Evolutionary conservation across 1,140 invertebrate genomes (phyloP).

Genomic region (Apis laboriosa): DNA sequence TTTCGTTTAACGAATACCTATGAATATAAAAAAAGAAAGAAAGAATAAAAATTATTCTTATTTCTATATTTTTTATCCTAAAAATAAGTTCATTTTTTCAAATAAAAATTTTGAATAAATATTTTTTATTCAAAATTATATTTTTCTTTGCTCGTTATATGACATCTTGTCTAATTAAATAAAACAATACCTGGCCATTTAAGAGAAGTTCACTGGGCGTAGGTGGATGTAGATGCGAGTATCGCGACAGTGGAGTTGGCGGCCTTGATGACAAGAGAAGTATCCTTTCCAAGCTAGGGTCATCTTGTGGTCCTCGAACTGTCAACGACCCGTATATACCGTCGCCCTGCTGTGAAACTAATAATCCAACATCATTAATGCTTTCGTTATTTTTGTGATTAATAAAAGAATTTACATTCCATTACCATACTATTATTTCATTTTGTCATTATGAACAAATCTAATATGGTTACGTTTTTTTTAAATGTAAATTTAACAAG

Average conservation of each 20-base stretch:
- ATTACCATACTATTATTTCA: background rate
- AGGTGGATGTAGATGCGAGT: conserved; percentile 49
- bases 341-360: conserved; percentile 79
- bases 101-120: background rate
- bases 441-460: background rate
- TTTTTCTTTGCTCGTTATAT: background rate
- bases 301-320: conserved; percentile 72
- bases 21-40: background rate
- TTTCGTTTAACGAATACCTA: background rate
- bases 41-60: background rate
- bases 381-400: conserved; percentile 15
- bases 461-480: background rate
- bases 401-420: background rate
- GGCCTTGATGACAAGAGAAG: conserved; percentile 67
- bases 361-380: conserved; percentile 33
- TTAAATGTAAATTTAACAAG: background rate
- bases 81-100: background rate
- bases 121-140: background rate
- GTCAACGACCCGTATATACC: conserved; percentile 79
- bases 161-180: conserved; percentile 34
- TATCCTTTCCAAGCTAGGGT: conserved; percentile 65
- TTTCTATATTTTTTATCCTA: background rate
- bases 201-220: conserved; percentile 57
- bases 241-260: conserved; percentile 52
- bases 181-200: conserved; percentile 67